Percentiles rank a stretch among this genome's conserved stretches.
Conservation (phyloP, 2,113 vertebrate genomes). For the Dicentrarchus labrax region DNA sequence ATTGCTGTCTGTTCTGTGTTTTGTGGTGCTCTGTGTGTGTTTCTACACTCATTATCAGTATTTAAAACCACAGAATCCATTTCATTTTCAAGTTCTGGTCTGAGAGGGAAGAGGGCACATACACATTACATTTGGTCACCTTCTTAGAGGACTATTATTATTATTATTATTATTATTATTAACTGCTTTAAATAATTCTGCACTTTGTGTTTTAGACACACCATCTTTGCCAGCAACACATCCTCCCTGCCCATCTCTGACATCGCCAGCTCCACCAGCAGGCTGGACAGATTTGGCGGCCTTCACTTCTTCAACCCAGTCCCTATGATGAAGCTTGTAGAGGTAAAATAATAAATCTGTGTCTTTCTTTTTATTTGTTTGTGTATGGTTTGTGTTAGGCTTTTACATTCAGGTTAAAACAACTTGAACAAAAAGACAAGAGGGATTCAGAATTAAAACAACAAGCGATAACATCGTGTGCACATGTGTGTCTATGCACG, state of each 20-base stretch:
- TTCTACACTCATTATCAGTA: no score
- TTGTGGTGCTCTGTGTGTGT: not conserved
- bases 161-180: not conserved
- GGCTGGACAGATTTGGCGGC: constrained; percentile 94
- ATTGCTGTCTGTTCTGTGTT: not conserved
- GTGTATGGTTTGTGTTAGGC: not conserved
- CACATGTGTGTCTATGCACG: no score
- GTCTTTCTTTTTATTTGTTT: not conserved
- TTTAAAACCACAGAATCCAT: no score
- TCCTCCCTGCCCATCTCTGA: constrained; percentile 93
- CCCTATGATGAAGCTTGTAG: constrained; percentile 97
- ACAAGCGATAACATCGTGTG: not conserved
- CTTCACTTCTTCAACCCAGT: constrained; percentile 99
- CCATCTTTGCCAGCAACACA: constrained; percentile 98
- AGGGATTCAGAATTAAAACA: not conserved
- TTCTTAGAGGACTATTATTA: not conserved
- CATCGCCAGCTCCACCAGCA: constrained; percentile 91
- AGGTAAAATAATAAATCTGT: constrained; percentile 80
- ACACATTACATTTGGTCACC: not conserved
- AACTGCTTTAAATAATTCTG: not conserved
- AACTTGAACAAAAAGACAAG: not conserved
- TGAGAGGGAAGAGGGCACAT: not conserved
- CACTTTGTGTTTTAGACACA: constrained; percentile 83
- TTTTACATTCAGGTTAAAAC: not conserved
- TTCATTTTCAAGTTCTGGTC: not conserved